Conservation (phyloP, 2,888 invertebrate genomes). For the Ametastegia equiseti region DNA sequence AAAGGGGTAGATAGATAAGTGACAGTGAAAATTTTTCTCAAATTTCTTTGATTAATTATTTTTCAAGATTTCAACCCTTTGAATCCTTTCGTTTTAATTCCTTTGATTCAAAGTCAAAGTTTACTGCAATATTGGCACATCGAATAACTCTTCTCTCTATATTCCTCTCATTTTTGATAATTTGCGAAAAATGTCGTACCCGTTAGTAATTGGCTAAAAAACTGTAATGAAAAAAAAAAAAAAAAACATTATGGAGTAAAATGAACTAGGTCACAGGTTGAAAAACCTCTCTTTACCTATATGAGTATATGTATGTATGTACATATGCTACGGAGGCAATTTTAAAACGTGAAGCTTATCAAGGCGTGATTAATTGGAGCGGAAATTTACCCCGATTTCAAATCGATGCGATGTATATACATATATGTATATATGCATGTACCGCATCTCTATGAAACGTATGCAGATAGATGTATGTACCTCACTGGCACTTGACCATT, state of each 20-base stretch:
- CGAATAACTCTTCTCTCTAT: background rate
- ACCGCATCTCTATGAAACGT: background rate
- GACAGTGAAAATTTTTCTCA: too few species aligned
- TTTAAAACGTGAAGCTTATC: slow-evolving; percentile 9
- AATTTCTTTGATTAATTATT: too few species aligned
- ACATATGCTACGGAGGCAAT: background rate
- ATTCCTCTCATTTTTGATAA: too few species aligned
- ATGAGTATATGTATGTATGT: too few species aligned
- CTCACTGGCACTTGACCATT: background rate
- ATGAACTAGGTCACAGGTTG: background rate
- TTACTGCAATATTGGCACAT: too few species aligned
- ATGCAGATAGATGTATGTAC: background rate
- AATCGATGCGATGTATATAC: background rate
- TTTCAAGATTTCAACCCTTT: too few species aligned
- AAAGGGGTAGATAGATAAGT: too few species aligned
- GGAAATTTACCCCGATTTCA: slow-evolving; percentile 13
- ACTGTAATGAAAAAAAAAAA: background rate
- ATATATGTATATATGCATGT: too few species aligned
- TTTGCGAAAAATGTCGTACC: too few species aligned
- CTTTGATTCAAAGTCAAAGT: too few species aligned
- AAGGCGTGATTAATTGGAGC: slow-evolving; percentile 26
- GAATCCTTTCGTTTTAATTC: too few species aligned
- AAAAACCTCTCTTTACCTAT: background rate
- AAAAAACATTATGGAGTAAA: background rate
- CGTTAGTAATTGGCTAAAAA: background rate